These are phyloP conservation scores for Omphaloscelis lunosa DNA, from an alignment of 2,888 invertebrate genomes.

Conservation along the genomic window DNA sequence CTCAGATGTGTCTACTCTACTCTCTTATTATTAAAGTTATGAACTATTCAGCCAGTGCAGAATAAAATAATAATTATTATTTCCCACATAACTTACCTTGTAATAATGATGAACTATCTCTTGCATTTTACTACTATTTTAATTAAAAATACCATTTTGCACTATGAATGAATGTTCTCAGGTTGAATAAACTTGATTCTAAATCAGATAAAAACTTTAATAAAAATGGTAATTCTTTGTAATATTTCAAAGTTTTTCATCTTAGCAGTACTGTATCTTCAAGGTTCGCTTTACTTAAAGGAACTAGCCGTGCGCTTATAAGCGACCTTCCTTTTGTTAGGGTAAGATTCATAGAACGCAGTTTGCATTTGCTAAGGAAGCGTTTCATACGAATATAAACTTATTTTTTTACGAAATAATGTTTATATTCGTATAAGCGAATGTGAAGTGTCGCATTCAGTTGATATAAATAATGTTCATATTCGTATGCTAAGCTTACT, in stretches of 20 bases:
- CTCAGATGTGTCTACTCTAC: neutral
- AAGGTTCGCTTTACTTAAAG: conserved; percentile 11
- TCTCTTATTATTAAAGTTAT: conserved; percentile 6
- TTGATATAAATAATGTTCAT: neutral
- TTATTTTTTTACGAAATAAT: neutral
- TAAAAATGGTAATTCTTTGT: conserved; percentile 20
- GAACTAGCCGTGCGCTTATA: neutral
- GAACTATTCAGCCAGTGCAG: neutral
- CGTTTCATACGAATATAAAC: neutral
- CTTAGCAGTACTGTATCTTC: neutral
- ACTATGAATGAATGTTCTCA: conserved; percentile 28
- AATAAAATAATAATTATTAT: conserved; percentile 37
- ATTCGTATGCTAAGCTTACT: neutral
- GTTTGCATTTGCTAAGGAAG: neutral
- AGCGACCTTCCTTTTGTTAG: conserved; percentile 1
- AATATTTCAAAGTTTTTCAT: conserved; percentile 31
- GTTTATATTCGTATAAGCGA: neutral
- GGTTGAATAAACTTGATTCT: conserved; percentile 31
- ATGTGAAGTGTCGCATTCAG: neutral
- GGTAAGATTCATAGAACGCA: neutral
- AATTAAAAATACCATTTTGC: conserved; percentile 35
- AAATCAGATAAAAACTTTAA: conserved; percentile 28
- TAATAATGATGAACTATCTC: conserved; percentile 42
- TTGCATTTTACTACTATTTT: conserved; percentile 18
- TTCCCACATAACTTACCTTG: conserved; percentile 46